phyloP scores from a whole-genome alignment of 64 coral and sea anemone genomes.

The Montipora cactus region DNA sequence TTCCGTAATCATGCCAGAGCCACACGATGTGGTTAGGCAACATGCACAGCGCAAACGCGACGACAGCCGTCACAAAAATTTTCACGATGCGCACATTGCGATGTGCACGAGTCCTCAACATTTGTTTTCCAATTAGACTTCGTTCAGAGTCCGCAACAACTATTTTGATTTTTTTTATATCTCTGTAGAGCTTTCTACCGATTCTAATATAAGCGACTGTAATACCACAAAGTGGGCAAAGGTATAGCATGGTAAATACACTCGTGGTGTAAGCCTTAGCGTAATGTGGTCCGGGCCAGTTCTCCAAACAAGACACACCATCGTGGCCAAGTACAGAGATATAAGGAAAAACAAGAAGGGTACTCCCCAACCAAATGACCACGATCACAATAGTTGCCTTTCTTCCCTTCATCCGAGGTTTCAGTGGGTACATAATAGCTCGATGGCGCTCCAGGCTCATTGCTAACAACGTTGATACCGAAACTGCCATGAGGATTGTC shows the following conservation, averaged over 20 bases:
- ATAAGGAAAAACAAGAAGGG: conserved; percentile 68
- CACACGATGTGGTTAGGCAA: conserved; percentile 89
- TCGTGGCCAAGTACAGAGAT: conserved; percentile 64
- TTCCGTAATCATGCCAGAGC: conserved; percentile 84
- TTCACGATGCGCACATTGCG: conserved; percentile 83
- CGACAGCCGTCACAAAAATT: conserved; percentile 81
- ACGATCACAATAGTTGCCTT: conserved; percentile 45
- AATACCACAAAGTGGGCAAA: conserved; percentile 68
- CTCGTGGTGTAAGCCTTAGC: conserved; percentile 67
- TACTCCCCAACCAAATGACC: conserved; percentile 67
- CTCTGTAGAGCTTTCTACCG: conserved; percentile 69
- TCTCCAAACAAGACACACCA: conserved; percentile 30
- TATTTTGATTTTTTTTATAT: conserved; percentile 66
- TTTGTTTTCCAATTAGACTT: conserved; percentile 41
- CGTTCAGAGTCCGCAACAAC: conserved; percentile 50
- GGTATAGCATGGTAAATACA: conserved; percentile 66
- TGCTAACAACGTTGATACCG: conserved; percentile 73
- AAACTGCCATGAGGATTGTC: conserved; percentile 86
- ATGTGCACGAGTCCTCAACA: conserved; percentile 60
- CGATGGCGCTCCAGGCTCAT: conserved; percentile 85
- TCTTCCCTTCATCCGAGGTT: conserved; percentile 65
- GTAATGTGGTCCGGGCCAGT: conserved; percentile 60
- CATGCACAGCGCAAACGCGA: conserved; percentile 84
- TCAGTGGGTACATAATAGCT: conserved; percentile 82
- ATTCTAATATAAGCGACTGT: conserved; percentile 62